These are phyloP conservation scores for Automeris io DNA, from an alignment of 2,888 invertebrate species.

Conservation along the genomic window DNA sequence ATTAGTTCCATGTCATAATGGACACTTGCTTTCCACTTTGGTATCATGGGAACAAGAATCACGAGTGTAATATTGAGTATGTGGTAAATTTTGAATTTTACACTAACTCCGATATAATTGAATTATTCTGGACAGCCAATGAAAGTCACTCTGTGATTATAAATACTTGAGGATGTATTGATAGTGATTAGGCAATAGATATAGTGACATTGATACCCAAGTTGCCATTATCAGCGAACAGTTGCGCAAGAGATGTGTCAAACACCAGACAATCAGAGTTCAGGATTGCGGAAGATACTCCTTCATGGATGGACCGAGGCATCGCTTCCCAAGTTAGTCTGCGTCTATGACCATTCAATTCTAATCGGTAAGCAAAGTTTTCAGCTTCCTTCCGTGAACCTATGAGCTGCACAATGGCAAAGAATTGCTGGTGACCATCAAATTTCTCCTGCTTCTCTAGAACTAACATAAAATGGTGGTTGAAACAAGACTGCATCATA, in stretches of 20 bases:
- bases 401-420: slow-evolving; percentile 99
- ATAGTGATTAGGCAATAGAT: slow-evolving; percentile 84
- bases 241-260: slow-evolving; percentile 97
- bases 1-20: slow-evolving; percentile 5
- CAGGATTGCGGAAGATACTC: slow-evolving; percentile 97
- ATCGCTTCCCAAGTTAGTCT: slow-evolving; percentile 99
- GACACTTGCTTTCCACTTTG: too few relatives aligned
- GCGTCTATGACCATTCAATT: slow-evolving; percentile 95
- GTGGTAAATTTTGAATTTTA: slow-evolving; percentile 10
- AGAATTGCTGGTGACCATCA: slow-evolving; percentile 97
- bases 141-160: slow-evolving; percentile 21
- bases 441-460: slow-evolving; percentile 98
- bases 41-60: too few relatives aligned
- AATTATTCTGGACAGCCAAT: slow-evolving; percentile 35
- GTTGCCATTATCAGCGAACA: slow-evolving; percentile 99
- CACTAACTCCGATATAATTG: slow-evolving; percentile 35
- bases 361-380: slow-evolving; percentile 98
- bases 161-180: slow-evolving; percentile 25
- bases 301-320: slow-evolving; percentile 98
- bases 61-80: slow-evolving; percentile 12
- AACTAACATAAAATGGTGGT: slow-evolving; percentile 99
- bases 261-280: slow-evolving; percentile 99
- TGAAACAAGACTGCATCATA: slow-evolving; percentile 99
- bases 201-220: slow-evolving; percentile 99
- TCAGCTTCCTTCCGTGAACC: slow-evolving; percentile 99